Evolutionary conservation across 2,113 vertebrate genomes (phyloP), one percentile per base, ranked within the genome.

Genomic region (Scortum barcoo): DNA sequence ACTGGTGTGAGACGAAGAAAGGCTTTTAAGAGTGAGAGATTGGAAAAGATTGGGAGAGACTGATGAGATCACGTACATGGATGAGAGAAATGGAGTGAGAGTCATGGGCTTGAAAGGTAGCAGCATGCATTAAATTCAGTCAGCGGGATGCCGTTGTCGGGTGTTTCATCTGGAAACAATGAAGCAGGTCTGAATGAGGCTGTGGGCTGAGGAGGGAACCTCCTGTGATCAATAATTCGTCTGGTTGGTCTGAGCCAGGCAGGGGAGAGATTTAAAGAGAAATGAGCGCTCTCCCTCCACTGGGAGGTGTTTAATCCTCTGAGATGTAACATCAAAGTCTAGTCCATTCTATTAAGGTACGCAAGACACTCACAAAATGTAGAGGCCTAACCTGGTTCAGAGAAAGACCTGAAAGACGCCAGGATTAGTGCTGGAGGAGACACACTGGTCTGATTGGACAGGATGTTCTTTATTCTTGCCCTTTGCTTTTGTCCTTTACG

Each of bases 101-200:
- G 74, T 71, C 20, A 7, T 48, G 46, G n/a, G 76, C 79, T 90
- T 85, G 87, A 80, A 85, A 79, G 78, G 75, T 50, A 85, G 80
- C 88, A 70, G 73, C 81, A 53, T 70, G 81, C 56, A 86, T 91
- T 87, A 86, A 86, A 89, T 88, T 89, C 78, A 65, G 48, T 61
- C 87, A 76, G 84, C 61, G 12, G 80, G 91, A 91, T 73, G 76
- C 33, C 74, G 84, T 72, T 75, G 78, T 70, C 50, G 63, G 62
- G 42, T 62, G 84, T 91, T 91, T 91, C 69, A 91, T 91, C 84
- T 84, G 72, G 78, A 91, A 92, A 92, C 85, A 91, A 92, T 87
- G 78, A 80, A 85, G 86, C 72, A 2, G 36, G 19, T 71, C 85
- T 83, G 89, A 94, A 93, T 91, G 85, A 93, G 88, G 87, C 87